Conservation (phyloP, 2,888 invertebrate species). For the Lomographa bimaculata region DNA sequence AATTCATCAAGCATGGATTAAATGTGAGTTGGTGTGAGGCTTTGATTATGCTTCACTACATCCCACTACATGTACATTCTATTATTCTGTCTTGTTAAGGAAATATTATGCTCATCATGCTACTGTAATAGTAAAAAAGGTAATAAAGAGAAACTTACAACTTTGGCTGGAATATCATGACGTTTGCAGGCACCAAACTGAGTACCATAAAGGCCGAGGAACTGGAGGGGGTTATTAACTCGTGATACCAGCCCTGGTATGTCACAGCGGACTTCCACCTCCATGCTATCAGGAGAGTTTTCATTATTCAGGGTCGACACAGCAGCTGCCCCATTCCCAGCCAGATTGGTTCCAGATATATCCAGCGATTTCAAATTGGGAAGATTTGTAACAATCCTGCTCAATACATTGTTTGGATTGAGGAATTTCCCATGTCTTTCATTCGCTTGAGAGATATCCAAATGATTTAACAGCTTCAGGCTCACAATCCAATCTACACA, state of each 20-base stretch:
- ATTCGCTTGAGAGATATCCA: slow-evolving; percentile 93
- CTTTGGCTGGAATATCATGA: slow-evolving; percentile 94
- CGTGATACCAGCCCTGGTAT: slow-evolving; percentile 94
- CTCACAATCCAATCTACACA: slow-evolving; percentile 85
- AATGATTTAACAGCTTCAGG: slow-evolving; percentile 84
- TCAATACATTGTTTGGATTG: slow-evolving; percentile 89
- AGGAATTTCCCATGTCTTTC: slow-evolving; percentile 89
- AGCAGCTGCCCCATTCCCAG: slow-evolving; percentile 91
- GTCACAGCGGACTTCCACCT: slow-evolving; percentile 83
- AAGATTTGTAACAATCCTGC: slow-evolving; percentile 88
- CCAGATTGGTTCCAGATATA: slow-evolving; percentile 98
- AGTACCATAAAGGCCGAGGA: slow-evolving; percentile 96
- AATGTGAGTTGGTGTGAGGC: too few species aligned
- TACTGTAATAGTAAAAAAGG: too few species aligned
- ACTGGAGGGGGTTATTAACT: slow-evolving; percentile 91
- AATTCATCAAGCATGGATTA: too few species aligned
- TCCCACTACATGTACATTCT: too few species aligned
- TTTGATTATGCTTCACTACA: too few species aligned
- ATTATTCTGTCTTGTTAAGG: too few species aligned
- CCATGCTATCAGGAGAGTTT: slow-evolving; percentile 38
- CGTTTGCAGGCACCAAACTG: slow-evolving; percentile 94
- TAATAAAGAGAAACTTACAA: slow-evolving; percentile 87
- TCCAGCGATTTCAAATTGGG: slow-evolving; percentile 92
- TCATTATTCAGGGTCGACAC: slow-evolving; percentile 47
- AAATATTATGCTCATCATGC: too few species aligned